Base-by-base conservation (phyloP, 1,140 invertebrate species). In the Prorops nasuta region DNA sequence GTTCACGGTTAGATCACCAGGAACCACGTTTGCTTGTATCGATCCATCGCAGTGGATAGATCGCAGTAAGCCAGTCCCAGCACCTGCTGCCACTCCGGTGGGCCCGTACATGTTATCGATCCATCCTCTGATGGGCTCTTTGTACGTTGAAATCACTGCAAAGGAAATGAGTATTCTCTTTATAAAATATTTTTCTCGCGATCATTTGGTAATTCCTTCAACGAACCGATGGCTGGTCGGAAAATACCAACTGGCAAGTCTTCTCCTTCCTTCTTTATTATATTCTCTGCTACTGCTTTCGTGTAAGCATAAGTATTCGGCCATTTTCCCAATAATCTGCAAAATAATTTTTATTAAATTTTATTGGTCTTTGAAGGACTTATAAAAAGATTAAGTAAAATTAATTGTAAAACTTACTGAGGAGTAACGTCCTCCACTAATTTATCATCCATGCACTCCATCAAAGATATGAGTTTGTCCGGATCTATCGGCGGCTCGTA, bases 41-140 rank as follows among this genome's bases (percentile, higher is more conserved):
- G 78, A 74, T 10, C 67, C 66, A 53, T 83, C 74, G 49, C 83
- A 83, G 46, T 82, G 78, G 53, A 93, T 80, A 3, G 87, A 84
- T 44, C 88, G 82, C 16, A 94, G 67, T 1, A 94, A 76, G 16
- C 91, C 91, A 24, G 89, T 84, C 3, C 86, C 88, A 19, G 85
- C 84, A 12, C 86, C 86, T 16, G 86, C 84, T 18, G 86, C 79
- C 7, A 87, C 76, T 35, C 88, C 92, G 47, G 90, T 92, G 3
- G 92, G 90, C 24, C 93, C 93, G 69, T 96, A 96, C 67, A 93
- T 81, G 64, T 96, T 97, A 68, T 96, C 93, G 31, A 94, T 92
- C 87, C 87, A 90, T 22, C 86, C 84, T 24, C 62, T 55, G 16
- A 81, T 51, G 31, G 82, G 82, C 59, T 83, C 81, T 44, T 73